Evolutionary conservation across 2,888 invertebrate genomes (phyloP).

Genomic region (Acleris cristana): DNA sequence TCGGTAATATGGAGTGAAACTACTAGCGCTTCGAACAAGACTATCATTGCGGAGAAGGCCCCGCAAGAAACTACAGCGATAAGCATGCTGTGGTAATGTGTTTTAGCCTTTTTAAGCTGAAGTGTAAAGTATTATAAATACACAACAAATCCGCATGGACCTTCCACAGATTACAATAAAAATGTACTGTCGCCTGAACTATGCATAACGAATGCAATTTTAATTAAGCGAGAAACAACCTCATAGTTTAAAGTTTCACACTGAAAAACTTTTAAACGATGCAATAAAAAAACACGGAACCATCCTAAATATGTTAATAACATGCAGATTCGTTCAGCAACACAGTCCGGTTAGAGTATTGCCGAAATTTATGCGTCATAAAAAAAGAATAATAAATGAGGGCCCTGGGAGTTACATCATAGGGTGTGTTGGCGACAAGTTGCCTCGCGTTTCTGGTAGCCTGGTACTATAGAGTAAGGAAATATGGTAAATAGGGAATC

Average conservation of each 20-base stretch:
- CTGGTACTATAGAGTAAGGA: slow-evolving; percentile 1
- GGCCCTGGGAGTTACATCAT: slow-evolving; percentile 44
- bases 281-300: slow-evolving; percentile 38
- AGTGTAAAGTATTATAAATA: too few relatives aligned
- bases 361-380: slow-evolving; percentile 54
- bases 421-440: slow-evolving; percentile 22
- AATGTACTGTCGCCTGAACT: too few relatives aligned
- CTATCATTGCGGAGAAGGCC: too few relatives aligned
- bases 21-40: too few relatives aligned
- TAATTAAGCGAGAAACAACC: slow-evolving; percentile 27
- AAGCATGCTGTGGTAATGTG: too few relatives aligned
- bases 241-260: slow-evolving; percentile 20
- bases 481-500: slow-evolving; percentile 11
- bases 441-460: slow-evolving; percentile 10
- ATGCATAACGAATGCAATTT: slow-evolving; percentile 6
- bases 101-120: too few relatives aligned
- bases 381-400: slow-evolving; percentile 57
- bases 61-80: too few relatives aligned
- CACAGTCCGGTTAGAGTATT: slow-evolving; percentile 49
- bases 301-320: slow-evolving; percentile 47
- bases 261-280: slow-evolving; percentile 27
- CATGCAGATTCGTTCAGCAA: slow-evolving; percentile 51
- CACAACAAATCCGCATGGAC: too few relatives aligned
- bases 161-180: too few relatives aligned
- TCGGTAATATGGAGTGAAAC: too few relatives aligned